Evolutionary conservation across 2,113 vertebrate species (phyloP), one percentile per base, ranked within the genome.

Genomic region (Scophthalmus maximus): DNA sequence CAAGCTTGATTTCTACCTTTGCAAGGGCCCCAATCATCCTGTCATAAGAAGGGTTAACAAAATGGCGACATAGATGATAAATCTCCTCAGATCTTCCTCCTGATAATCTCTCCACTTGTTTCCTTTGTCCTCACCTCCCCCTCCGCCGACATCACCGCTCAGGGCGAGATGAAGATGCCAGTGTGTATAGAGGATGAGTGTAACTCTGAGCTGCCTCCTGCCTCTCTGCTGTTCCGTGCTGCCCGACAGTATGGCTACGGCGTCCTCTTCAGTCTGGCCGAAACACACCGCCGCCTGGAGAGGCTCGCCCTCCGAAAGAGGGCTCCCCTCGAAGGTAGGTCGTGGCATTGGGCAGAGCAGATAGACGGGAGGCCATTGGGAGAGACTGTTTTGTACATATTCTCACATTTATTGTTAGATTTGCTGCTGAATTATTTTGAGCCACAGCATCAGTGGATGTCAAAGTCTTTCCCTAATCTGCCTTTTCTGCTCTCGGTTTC

Each of bases 101-200:
- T 27, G n/a, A 36, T 71, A 26, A 60, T 26, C 32, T 30, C 23
- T 40, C 15, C 0, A 10, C 26, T 42, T 27, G 0, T 40, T 29
- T 5, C 2, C 22, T 25, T 15, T 62, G 12, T 51, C 18, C 17
- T 58, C 2, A 3, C 34, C 47, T 25, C 8, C 9, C 6, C 20
- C 26, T 22, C 4, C 4, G 1, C 23, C 17, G 14, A 6, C 1
- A 8, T 8, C 18, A 3, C 44, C 46, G 53, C 56, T 34, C 90
- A 97, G 96, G 96, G 96, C 76, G 96, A 97, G 87, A 95, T 96
- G 92, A 97, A 97, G 90, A 95, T 97, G 85, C 95, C 96, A 2
- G 95, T 97, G 47, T 96, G 95, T 90, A 96, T 97, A 78, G 96
- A 97, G 83, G 96, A 97, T 15, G 96, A 97, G 85, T 95, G 95